Evolutionary conservation across 1,140 invertebrate genomes (phyloP).

Genomic region (Diprion similis): DNA sequence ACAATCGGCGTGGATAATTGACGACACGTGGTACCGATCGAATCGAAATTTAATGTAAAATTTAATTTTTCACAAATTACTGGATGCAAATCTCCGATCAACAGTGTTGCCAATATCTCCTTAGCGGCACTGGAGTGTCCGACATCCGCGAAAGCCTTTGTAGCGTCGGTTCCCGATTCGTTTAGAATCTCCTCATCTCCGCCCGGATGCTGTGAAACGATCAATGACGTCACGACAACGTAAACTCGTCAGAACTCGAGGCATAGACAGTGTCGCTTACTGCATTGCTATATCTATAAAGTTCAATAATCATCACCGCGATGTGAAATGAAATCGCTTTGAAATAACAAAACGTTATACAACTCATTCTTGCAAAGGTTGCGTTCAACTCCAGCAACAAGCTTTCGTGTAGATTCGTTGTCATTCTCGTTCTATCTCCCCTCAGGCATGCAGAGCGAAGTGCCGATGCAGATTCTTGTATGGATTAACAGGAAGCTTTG

Average conservation of each 20-base stretch:
- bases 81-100: slow-evolving; percentile 64
- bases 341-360: too few species aligned
- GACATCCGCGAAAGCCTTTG: slow-evolving; percentile 84
- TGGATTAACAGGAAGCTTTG: too few species aligned
- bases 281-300: too few species aligned
- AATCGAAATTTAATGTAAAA: too few species aligned
- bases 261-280: too few species aligned
- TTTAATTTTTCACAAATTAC: not conserved
- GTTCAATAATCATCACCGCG: too few species aligned
- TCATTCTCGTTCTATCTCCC: not conserved
- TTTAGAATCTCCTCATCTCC: slow-evolving; percentile 83
- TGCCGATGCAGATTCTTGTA: too few species aligned
- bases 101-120: slow-evolving; percentile 70
- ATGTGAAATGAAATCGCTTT: too few species aligned
- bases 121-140: slow-evolving; percentile 85
- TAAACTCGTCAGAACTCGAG: too few species aligned
- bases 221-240: not conserved
- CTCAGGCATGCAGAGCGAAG: not conserved
- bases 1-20: not conserved
- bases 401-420: slow-evolving; percentile 7
- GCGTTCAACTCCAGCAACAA: too few species aligned
- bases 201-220: slow-evolving; percentile 75
- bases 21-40: not conserved
- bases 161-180: slow-evolving; percentile 77
- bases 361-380: too few species aligned